A percentile compares a stretch with the other conserved stretches of the same genome.
Evolutionary conservation across 2,113 vertebrate genomes (phyloP).

Genomic region (Mungos mungo): DNA sequence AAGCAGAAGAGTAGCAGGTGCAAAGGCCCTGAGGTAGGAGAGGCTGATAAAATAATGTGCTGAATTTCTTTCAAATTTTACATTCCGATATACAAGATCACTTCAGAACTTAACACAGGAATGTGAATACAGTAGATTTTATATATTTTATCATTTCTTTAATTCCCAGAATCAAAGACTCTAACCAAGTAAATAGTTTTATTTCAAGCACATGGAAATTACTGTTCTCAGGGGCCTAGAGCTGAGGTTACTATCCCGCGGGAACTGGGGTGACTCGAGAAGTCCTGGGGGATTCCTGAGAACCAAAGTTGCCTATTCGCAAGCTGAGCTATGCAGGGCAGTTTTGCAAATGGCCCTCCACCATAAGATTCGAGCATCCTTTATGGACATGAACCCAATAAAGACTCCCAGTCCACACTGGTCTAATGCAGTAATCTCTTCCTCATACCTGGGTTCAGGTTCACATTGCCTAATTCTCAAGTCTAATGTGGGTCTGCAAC

Average conservation of each 20-base stretch:
- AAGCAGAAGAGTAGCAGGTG: not conserved
- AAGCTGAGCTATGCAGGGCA: not conserved
- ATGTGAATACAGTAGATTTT: not conserved
- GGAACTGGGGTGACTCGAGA: not conserved
- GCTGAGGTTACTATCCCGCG: not conserved
- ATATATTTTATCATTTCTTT: not conserved
- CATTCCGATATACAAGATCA: not conserved
- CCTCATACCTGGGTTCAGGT: not conserved
- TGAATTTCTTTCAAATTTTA: not conserved
- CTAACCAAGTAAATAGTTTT: not conserved
- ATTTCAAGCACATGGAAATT: not conserved
- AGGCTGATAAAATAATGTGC: not conserved
- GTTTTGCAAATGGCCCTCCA: not conserved
- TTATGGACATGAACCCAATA: not conserved
- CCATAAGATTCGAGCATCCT: not conserved
- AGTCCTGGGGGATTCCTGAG: not conserved
- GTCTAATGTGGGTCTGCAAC: not conserved
- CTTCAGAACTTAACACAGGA: not conserved
- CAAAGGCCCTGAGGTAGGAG: not conserved
- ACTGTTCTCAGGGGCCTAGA: not conserved
- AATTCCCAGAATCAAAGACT: not conserved
- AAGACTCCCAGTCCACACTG: rapidly evolving
- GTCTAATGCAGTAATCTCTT: not conserved
- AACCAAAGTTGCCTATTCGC: not conserved
- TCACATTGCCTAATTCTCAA: not conserved